Evolutionary conservation across 2,888 invertebrate genomes (phyloP).

Genomic region (Timema podura): DNA sequence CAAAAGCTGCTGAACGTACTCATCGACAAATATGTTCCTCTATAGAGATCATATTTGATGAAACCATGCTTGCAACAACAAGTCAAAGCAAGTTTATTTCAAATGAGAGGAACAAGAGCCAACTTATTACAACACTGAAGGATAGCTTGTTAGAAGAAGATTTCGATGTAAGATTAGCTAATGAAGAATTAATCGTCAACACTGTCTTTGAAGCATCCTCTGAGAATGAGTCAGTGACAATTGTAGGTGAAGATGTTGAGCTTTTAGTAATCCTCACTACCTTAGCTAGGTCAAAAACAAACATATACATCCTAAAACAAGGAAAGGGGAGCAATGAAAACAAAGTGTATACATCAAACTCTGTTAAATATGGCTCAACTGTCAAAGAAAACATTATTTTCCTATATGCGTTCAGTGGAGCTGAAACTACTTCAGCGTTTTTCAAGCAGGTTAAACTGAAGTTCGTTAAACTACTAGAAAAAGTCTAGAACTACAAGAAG

Average conservation of each 20-base stretch:
- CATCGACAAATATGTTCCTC: background rate
- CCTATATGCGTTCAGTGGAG: background rate
- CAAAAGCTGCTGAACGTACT: background rate
- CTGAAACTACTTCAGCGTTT: slow-evolving; percentile 1
- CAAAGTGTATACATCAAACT: background rate
- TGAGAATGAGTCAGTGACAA: background rate
- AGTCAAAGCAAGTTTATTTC: background rate
- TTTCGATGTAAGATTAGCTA: no score
- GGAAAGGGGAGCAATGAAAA: background rate
- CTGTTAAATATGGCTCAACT: background rate
- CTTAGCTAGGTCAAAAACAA: background rate
- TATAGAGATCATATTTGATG: slow-evolving; percentile 1
- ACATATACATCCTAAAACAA: background rate
- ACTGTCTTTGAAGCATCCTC: background rate
- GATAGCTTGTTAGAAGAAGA: background rate
- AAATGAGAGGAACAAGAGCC: slow-evolving; percentile 4
- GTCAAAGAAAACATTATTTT: background rate
- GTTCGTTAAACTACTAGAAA: background rate
- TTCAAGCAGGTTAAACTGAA: background rate
- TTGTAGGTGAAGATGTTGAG: slow-evolving; percentile 2
- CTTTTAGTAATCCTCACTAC: background rate
- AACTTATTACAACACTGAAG: background rate
- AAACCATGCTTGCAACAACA: background rate
- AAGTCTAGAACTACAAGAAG: background rate
- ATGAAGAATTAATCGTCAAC: background rate